Conservation (phyloP, 2,113 vertebrate species). For the Macrotis lagotis region DNA sequence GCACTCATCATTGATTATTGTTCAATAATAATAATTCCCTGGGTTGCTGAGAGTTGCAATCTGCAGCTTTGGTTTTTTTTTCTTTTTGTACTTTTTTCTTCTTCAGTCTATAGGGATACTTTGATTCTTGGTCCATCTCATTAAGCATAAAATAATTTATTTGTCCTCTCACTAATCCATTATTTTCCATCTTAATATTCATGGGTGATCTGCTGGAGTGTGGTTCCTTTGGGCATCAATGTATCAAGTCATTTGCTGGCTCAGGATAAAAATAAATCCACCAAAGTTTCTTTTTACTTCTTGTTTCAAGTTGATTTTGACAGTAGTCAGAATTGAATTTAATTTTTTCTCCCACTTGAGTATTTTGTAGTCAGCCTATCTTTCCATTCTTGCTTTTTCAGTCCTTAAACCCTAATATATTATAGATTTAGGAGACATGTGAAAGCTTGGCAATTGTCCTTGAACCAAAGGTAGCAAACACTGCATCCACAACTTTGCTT, state of each 20-base stretch:
- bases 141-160: conserved; percentile 13
- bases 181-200: neutral
- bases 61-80: neutral
- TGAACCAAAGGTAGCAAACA: conserved; percentile 1
- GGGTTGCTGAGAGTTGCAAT: neutral
- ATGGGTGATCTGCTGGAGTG: neutral
- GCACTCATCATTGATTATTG: neutral
- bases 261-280: neutral
- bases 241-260: neutral
- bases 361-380: neutral
- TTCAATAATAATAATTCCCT: neutral
- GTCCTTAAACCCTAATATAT: neutral
- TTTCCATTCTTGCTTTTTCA: neutral
- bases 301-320: conserved; percentile 3
- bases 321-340: neutral
- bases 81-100: neutral
- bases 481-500: neutral
- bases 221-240: neutral
- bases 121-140: neutral
- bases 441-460: neutral
- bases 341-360: neutral
- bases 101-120: neutral
- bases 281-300: neutral
- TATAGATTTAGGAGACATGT: neutral
- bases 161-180: neutral